Evolutionary conservation across 37 sponge, comb jelly and placozoan species (phyloP).

Genomic region (Spongilla lacustris): DNA sequence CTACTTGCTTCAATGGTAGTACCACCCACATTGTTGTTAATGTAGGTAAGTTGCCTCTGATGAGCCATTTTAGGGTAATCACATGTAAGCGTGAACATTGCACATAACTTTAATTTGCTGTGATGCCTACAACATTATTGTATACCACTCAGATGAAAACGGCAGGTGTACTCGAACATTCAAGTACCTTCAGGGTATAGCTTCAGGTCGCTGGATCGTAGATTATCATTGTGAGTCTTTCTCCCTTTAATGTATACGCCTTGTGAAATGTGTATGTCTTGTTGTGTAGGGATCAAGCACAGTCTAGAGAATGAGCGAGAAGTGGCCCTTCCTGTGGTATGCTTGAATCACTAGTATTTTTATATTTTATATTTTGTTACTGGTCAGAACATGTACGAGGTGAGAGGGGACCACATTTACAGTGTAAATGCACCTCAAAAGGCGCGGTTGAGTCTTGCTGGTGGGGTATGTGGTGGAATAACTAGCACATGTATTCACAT

Average conservation of each 20-base stretch:
- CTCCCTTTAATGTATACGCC: neutral
- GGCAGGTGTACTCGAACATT: constrained; percentile 34
- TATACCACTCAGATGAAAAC: constrained; percentile 28
- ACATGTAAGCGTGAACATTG: no score
- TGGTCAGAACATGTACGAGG: neutral
- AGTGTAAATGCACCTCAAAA: neutral
- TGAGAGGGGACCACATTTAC: constrained; percentile 9
- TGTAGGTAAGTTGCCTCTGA: neutral
- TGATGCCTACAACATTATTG: no score
- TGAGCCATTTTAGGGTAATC: no score
- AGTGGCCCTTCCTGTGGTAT: constrained; percentile 6
- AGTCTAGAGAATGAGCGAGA: neutral
- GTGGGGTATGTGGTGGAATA: neutral
- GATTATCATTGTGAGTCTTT: neutral
- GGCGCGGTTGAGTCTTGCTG: neutral
- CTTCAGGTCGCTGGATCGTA: constrained; percentile 34
- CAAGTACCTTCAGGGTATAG: constrained; percentile 48
- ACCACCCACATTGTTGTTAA: constrained; percentile 19
- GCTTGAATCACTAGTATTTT: neutral
- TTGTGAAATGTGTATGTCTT: neutral
- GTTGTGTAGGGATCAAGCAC: neutral
- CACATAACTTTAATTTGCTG: no score
- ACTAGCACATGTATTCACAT: neutral
- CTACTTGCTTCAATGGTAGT: constrained; percentile 32
- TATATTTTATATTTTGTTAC: no score